Evolutionary conservation across 1,140 invertebrate genomes (phyloP).

Genomic region (Lepidostoma basale): DNA sequence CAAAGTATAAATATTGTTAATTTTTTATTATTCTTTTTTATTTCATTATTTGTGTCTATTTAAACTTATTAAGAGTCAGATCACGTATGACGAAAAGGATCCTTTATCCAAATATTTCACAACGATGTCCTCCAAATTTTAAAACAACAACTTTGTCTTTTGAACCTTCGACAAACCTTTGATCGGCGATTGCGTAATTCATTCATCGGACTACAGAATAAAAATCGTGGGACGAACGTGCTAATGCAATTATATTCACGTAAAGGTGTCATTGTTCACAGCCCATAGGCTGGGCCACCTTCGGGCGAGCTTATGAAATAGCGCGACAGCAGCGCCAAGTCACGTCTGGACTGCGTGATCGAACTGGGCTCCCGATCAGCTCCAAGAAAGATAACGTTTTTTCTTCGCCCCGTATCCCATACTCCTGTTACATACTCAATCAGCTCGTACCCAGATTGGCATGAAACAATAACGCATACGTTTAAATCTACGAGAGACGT

Average conservation of each 20-base stretch:
- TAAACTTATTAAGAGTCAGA: background rate
- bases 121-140: background rate
- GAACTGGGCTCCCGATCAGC: slow-evolving; percentile 5
- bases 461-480: slow-evolving; percentile 3
- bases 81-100: background rate
- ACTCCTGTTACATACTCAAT: slow-evolving; percentile 18
- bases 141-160: background rate
- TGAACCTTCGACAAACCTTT: slow-evolving; percentile 8
- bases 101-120: background rate
- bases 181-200: slow-evolving; percentile 13
- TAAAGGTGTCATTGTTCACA: slow-evolving; percentile 38
- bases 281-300: slow-evolving; percentile 15
- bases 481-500: background rate
- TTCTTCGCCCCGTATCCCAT: background rate
- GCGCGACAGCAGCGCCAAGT: slow-evolving; percentile 21
- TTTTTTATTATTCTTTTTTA: no score
- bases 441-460: background rate
- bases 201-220: slow-evolving; percentile 12
- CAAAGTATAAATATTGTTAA: background rate
- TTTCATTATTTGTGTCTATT: no score
- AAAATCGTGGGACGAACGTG: slow-evolving; percentile 8
- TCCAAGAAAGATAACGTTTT: slow-evolving; percentile 4
- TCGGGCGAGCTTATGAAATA: slow-evolving; percentile 18
- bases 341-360: slow-evolving; percentile 28
- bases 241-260: slow-evolving; percentile 32